Base-by-base conservation (phyloP, 2,113 vertebrate genomes). In the Orientallactaga bullata region DNA sequence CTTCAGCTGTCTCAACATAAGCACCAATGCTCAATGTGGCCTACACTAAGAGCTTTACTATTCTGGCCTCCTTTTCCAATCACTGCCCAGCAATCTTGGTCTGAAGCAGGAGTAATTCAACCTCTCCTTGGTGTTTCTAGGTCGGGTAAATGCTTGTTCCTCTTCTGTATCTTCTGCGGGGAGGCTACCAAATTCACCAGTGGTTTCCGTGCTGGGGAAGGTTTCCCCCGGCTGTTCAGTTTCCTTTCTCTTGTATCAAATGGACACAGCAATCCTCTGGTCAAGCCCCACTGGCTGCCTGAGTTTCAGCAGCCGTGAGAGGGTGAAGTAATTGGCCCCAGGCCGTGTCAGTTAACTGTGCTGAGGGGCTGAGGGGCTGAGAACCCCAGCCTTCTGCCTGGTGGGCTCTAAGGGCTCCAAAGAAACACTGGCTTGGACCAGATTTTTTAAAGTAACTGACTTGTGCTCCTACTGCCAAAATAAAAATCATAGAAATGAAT, bases 11-110 rank as follows among this genome's bases (percentile, higher is more conserved):
- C 93, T 99, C 99, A 97, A 99, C 99, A 97, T 99, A 99, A 58
- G 99, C 99, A 97, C 99, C 99, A 98, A 99, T 99, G 97, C 99
- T 99, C 98, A 99, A 98, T 98, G 99, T 99, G 98, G 92, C 99
- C 99, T 98, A 99, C 99, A 97, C 99, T 99, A 92, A 99, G 99
- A 65, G 99, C 99, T 98, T 99, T 99, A 98, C 99, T 99, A 98
- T 99, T 99, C 99, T 99, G 99, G 96, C 99, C 99, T 98, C 98
- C 99, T 98, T 99, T 99, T 89, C 99, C 99, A 98, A 99, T 99
- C 97, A 99, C 99, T 97, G 99, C 96, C 99, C 99, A 98, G 99
- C 99, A 97, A 99, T 99, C 99, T 99, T 99, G 98, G 99, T 99
- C 97, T 99, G 99, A 98, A 99, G 99, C 98, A 99, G 98, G 72